A percentile compares a stretch with the other conserved stretches of the same genome.
phyloP scores from a whole-genome alignment of 2,888 invertebrate genomes.

The Drosophila lutescens region DNA sequence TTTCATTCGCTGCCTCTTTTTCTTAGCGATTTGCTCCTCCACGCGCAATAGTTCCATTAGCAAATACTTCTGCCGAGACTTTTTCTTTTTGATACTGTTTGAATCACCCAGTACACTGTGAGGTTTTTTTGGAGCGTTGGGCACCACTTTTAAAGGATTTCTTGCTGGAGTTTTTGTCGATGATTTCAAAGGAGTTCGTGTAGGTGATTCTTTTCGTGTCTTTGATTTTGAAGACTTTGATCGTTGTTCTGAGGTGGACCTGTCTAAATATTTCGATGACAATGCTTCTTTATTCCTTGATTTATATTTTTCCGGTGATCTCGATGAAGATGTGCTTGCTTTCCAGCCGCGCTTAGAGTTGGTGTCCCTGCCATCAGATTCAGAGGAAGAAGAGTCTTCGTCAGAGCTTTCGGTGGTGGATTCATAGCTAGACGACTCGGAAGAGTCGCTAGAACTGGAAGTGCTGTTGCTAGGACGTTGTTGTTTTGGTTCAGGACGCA shows the following conservation, averaged over 20 bases:
- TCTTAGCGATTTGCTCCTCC: conserved; percentile 31
- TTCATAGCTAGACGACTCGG: conserved; percentile 5
- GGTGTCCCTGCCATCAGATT: background rate
- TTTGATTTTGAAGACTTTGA: background rate
- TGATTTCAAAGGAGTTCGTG: background rate
- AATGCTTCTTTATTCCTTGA: background rate
- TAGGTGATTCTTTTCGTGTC: background rate
- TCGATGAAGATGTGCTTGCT: background rate
- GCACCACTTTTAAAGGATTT: background rate
- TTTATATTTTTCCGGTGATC: background rate
- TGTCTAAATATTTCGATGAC: background rate
- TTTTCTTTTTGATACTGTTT: background rate
- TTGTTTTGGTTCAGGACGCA: background rate
- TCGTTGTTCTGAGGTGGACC: background rate
- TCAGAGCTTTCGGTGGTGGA: conserved; percentile 41
- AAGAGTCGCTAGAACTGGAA: conserved; percentile 3
- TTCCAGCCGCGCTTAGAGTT: background rate
- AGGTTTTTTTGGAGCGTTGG: background rate
- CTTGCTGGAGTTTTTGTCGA: background rate
- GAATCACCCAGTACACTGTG: background rate
- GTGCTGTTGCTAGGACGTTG: background rate
- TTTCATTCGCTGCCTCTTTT: conserved; percentile 2
- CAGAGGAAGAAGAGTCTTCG: conserved; percentile 1
- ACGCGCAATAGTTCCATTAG: conserved; percentile 27
- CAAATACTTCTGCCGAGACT: conserved; percentile 20